phyloP scores from a whole-genome alignment of 2,888 invertebrate species.

The Helleia helle region DNA sequence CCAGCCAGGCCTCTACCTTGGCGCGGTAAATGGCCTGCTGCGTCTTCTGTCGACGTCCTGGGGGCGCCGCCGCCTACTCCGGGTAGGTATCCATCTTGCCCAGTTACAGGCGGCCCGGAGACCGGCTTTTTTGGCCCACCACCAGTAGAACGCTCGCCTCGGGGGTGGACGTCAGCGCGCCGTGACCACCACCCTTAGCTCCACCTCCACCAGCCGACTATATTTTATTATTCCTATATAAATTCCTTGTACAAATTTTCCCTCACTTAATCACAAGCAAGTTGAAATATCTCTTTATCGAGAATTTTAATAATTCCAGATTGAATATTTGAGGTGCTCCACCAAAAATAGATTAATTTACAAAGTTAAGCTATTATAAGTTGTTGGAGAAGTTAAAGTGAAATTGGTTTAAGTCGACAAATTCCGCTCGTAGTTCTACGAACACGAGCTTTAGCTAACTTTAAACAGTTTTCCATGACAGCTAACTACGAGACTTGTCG shows the following conservation, averaged over 20 bases:
- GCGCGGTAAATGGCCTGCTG: no score
- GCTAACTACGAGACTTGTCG: constrained; percentile 24
- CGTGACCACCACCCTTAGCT: no score
- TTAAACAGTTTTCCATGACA: constrained; percentile 37
- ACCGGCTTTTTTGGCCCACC: no score
- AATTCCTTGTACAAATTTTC: not conserved
- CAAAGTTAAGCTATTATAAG: constrained; percentile 63
- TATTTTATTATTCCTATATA: no score
- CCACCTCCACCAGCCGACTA: no score
- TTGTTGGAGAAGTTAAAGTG: constrained; percentile 51
- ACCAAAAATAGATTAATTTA: constrained; percentile 51
- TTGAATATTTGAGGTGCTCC: constrained; percentile 25
- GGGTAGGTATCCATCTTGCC: no score
- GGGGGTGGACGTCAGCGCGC: no score
- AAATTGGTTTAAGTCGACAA: constrained; percentile 51
- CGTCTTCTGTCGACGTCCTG: no score
- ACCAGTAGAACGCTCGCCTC: no score
- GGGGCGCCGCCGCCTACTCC: no score
- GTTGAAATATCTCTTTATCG: not conserved
- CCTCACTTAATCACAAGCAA: not conserved
- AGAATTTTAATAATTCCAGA: constrained; percentile 10
- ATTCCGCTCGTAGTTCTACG: constrained; percentile 52
- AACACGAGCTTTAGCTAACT: constrained; percentile 38
- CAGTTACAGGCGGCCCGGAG: no score
- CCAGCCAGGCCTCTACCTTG: no score